phyloP scores from a whole-genome alignment of 2,888 invertebrate genomes.

The Strigamia crassipes region DNA sequence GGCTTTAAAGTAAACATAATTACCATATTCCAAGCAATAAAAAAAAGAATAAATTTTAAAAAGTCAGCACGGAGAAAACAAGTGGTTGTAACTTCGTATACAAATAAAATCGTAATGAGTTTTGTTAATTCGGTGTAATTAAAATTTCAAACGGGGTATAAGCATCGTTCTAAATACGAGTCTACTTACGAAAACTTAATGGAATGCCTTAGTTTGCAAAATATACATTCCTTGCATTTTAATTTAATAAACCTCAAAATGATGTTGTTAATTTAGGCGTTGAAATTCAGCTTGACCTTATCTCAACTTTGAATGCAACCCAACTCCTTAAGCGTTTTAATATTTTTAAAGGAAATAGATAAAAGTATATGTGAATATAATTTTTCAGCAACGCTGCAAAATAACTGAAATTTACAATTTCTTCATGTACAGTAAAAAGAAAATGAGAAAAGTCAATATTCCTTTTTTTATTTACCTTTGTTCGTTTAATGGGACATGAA shows the following conservation, averaged over 20 bases:
- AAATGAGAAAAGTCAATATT: background rate
- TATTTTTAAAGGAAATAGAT: background rate
- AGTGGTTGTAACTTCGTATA: background rate
- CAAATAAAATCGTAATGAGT: background rate
- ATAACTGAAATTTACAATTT: background rate
- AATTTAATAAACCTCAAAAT: slow-evolving; percentile 27
- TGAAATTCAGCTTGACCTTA: slow-evolving; percentile 27
- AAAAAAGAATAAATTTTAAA: background rate
- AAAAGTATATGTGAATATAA: background rate
- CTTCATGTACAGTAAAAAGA: background rate
- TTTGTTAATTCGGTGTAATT: slow-evolving; percentile 8
- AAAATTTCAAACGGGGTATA: background rate
- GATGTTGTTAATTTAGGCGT: slow-evolving; percentile 35
- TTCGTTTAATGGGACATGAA: slow-evolving; percentile 4
- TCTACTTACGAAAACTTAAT: slow-evolving; percentile 24
- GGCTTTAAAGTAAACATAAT: background rate
- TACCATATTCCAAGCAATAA: background rate
- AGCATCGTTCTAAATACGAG: slow-evolving; percentile 23
- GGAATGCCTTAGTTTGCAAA: slow-evolving; percentile 1
- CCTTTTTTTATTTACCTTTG: slow-evolving; percentile 1
- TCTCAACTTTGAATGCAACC: background rate
- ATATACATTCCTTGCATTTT: slow-evolving; percentile 23
- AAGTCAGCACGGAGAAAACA: background rate
- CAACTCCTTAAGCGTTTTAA: slow-evolving; percentile 7
- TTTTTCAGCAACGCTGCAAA: background rate